Conservation (phyloP, 2,113 vertebrate genomes). For the Abramis brama region DNA sequence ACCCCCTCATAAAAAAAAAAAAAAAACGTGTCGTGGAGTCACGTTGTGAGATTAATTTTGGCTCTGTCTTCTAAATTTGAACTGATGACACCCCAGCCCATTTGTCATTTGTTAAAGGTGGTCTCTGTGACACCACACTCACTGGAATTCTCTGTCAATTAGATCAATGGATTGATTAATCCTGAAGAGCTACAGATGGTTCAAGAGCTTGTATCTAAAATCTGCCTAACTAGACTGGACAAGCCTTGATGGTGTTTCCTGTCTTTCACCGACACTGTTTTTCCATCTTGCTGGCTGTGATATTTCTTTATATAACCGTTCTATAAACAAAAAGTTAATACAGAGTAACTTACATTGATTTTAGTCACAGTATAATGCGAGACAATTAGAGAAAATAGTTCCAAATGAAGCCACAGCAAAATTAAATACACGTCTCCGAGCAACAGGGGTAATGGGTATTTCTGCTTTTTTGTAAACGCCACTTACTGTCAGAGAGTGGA, state of each 20-base stretch:
- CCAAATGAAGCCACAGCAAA: background rate
- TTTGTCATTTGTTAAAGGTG: slow-evolving; percentile 39
- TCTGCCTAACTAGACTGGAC: slow-evolving; percentile 37
- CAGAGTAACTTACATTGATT: too few relatives aligned
- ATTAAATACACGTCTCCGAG: background rate
- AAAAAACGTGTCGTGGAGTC: background rate
- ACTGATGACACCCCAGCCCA: slow-evolving; percentile 27
- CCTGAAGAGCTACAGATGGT: slow-evolving; percentile 9
- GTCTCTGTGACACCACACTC: slow-evolving; percentile 16
- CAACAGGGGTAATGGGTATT: background rate
- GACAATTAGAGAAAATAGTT: background rate
- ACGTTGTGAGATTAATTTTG: slow-evolving; percentile 48
- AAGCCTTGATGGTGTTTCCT: slow-evolving; percentile 28
- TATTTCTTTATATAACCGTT: background rate
- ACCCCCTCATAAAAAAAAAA: background rate
- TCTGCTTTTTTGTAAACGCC: background rate
- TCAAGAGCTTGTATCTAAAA: slow-evolving; percentile 21
- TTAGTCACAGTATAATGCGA: too few relatives aligned
- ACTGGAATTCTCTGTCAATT: slow-evolving; percentile 15
- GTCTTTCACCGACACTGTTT: background rate
- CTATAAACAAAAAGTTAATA: background rate
- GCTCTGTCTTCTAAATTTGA: slow-evolving; percentile 40
- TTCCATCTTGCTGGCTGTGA: background rate
- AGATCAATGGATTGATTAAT: slow-evolving; percentile 46
- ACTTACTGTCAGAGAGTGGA: background rate